Evolutionary conservation across 2,888 invertebrate genomes (phyloP).

Genomic region (Brassicogethes aeneus): DNA sequence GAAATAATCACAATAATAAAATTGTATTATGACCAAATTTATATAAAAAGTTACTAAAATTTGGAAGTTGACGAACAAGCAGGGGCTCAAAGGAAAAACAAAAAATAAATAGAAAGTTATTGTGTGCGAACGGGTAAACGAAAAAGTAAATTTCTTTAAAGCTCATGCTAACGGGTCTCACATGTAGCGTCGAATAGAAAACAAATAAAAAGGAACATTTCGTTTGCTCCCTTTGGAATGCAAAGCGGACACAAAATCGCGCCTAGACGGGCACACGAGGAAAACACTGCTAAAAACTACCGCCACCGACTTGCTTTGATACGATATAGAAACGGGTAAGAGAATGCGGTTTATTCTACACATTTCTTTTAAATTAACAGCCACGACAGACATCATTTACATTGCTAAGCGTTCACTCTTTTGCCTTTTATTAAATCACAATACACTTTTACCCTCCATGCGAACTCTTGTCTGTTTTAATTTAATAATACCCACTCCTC

Average conservation of each 20-base stretch:
- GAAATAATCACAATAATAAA: too few species aligned
- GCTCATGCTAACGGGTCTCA: slow-evolving; percentile 22
- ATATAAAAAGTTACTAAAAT: too few species aligned
- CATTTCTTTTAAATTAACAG: not conserved
- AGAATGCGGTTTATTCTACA: not conserved
- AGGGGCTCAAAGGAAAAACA: too few species aligned
- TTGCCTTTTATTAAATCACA: too few species aligned
- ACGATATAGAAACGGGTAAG: not conserved
- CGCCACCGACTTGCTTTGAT: not conserved
- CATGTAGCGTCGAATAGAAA: slow-evolving; percentile 22
- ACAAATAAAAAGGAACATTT: slow-evolving; percentile 22
- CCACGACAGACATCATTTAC: not conserved
- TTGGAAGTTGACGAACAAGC: too few species aligned
- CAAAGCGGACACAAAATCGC: slow-evolving; percentile 12
- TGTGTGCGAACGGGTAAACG: not conserved
- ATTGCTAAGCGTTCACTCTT: too few species aligned
- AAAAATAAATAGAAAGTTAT: not conserved
- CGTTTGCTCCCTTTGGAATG: slow-evolving; percentile 19
- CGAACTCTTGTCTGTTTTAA: too few species aligned
- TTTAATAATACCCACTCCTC: too few species aligned
- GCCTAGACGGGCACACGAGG: not conserved
- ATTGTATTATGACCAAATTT: too few species aligned
- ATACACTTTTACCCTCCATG: too few species aligned
- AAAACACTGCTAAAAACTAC: not conserved
- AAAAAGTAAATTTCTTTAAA: slow-evolving; percentile 23